Evolutionary conservation across 2,113 vertebrate genomes (phyloP), one percentile per base, ranked within the genome.

Genomic region (Corythaixoides concolor): DNA sequence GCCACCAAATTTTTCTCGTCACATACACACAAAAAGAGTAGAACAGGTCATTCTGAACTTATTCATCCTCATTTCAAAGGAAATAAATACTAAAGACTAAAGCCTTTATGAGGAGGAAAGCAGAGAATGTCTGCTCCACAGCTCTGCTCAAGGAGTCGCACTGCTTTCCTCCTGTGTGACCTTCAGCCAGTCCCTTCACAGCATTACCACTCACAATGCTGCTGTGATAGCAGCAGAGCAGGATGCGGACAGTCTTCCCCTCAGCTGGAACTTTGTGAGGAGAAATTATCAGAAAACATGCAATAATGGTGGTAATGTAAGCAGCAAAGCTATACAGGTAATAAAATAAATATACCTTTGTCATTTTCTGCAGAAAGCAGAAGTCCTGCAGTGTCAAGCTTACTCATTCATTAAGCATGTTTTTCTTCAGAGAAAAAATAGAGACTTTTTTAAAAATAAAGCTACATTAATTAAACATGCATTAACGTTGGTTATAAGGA

Each of bases 31-130:
- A 90, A 85, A 88, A 77, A 75, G n/a, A 94, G 68, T 27, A 45
- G 91, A 93, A 74, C 52, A 39, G 79, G 79, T 89, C 72, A 83
- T 90, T 94, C 75, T 62, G 63, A 59, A 26, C 63, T 77, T 85
- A 94, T 56, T 96, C 78, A 43, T 53, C 64, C 79, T 19, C 50
- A 45, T 64, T 85, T 85, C 88, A 89, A 88, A 89, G 60, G 67
- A 92, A 78, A 33, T 72, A 78, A 87, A 72, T 72, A 83, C 55
- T 45, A 33, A 73, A 76, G 59, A 50, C 62, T 79, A 59, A 83
- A 94, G 50, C 24, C 67, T 33, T 85, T 47, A 64, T 5, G 16
- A 32, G 30, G 30, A 55, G 86, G 45, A 93, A 85, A 74, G 43
- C 26, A 85, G 56, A 74, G 35, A 23, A 24, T 59, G n/a, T 11